Evolutionary conservation across 2,113 vertebrate genomes (phyloP), one percentile per base, ranked within the genome.

Genomic region (Cryptomyrus ogoouensis): DNA sequence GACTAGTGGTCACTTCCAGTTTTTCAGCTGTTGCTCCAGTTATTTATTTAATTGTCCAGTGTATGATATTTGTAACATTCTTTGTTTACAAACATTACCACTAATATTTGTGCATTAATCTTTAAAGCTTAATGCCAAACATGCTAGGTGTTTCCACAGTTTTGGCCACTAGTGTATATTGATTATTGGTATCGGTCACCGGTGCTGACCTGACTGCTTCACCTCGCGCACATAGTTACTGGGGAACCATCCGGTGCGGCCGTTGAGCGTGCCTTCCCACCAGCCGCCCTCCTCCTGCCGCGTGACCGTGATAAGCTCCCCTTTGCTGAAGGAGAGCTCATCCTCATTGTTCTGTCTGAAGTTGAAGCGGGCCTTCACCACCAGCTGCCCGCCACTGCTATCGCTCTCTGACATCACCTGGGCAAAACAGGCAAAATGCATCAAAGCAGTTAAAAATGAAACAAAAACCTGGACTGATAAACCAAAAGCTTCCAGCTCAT

Each of bases 331-430:
- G 0, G 98, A 99, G 90, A 99, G 95, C 92, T 99, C 98, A 83
- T 99, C 98, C 93, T 99, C 98, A n/a, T 99, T 99, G 92, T 97
- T 99, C 95, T 99, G 98, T 93, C 98, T 99, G 94, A 99, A 99
- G 95, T 98, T 98, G 95, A 99, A 99, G 95, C 97, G 97, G 15
- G 98, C 98, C 94, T 98, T 99, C 92, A 99, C 98, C 94, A 98
- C 94, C 95, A 96, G 92, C 93, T 97, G 98, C 35, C 74, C 87
- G 0, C 95, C 97, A 89, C 93, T 96, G 77, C 95, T 96, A 84
- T 97, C 98, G 94, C 98, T 99, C 95, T 99, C 98, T 0, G 97
- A 96, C 98, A 99, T 99, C 92, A 99, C 98, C 98, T 99, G 94
- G 74, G 39, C 88, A 52, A 49, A 74, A 92, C 89, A 3, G 83